Conservation (phyloP, 1,140 invertebrate genomes). For the Homalodisca vitripennis region DNA sequence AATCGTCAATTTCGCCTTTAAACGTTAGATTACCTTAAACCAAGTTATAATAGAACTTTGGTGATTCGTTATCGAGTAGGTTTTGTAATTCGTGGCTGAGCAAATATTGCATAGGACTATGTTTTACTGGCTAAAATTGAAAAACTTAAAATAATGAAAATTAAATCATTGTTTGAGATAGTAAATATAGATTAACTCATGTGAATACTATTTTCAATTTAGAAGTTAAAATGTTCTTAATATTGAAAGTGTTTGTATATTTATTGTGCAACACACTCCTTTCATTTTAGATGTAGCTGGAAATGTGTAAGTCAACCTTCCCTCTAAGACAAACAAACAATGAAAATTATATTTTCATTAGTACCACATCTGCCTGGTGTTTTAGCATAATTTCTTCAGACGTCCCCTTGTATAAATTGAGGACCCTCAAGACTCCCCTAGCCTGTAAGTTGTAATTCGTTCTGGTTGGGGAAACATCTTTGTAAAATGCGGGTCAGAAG, state of each 20-base stretch:
- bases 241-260: neutral
- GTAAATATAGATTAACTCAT: too few species aligned
- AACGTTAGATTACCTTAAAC: too few species aligned
- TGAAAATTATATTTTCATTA: neutral
- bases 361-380: neutral
- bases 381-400: neutral
- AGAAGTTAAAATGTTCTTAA: too few species aligned
- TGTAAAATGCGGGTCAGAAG: conserved; percentile 17
- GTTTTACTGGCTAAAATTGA: too few species aligned
- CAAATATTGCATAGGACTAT: too few species aligned
- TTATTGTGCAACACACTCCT: neutral
- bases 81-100: too few species aligned
- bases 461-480: neutral
- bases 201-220: too few species aligned
- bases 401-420: neutral
- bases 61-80: too few species aligned
- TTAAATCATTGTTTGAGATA: too few species aligned
- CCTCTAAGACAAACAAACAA: neutral
- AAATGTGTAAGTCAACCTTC: neutral
- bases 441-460: conserved; percentile 10
- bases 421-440: neutral
- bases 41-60: too few species aligned
- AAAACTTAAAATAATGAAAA: too few species aligned
- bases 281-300: neutral
- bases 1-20: too few species aligned